These are phyloP conservation scores for Ctenopoma multispine DNA, from an alignment of 2,797 vertebrate genomes.

Conservation along the genomic window DNA sequence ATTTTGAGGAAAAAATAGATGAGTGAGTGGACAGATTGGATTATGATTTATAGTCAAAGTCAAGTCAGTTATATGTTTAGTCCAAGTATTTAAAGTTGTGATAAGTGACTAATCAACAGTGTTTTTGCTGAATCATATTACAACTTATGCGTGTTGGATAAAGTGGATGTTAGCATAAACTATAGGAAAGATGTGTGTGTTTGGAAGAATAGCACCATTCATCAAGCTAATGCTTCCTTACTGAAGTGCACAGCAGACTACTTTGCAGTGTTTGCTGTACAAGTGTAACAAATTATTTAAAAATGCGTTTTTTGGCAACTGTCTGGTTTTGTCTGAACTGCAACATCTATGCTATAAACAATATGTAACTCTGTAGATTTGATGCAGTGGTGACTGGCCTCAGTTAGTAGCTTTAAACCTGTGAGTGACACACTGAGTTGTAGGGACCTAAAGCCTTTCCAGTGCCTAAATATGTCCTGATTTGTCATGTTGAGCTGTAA, in stretches of 20 bases:
- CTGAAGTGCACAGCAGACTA: neutral
- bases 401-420: neutral
- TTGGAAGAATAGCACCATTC: neutral
- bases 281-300: neutral
- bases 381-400: too few relatives aligned
- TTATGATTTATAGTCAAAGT: constrained; percentile 3
- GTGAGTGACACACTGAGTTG: constrained; percentile 14
- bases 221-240: neutral
- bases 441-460: neutral
- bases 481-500: neutral
- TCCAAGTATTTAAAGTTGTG: neutral
- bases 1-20: constrained; percentile 10
- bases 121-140: neutral
- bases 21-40: constrained; percentile 11
- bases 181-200: neutral
- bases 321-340: neutral
- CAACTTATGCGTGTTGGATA: neutral
- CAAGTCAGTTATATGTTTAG: constrained; percentile 3
- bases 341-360: too few relatives aligned
- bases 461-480: constrained; percentile 4
- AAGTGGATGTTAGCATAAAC: neutral
- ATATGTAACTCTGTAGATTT: neutral
- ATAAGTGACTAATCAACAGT: neutral
- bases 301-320: neutral
- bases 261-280: neutral